Base-by-base conservation (phyloP, 2,888 invertebrate species). In the Cinara cedri region DNA sequence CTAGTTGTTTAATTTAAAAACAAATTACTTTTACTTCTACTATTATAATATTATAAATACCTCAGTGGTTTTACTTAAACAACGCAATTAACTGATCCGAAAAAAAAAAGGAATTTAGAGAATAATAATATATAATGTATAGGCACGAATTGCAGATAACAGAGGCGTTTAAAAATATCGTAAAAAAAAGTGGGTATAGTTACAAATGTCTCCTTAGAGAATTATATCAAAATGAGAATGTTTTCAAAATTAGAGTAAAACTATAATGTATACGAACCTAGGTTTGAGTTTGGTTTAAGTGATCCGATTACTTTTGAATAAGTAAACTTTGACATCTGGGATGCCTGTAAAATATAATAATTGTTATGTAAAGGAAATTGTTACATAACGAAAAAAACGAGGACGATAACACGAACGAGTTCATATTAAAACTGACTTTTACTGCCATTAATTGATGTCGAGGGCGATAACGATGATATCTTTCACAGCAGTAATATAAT, bases 201-300 rank as follows among this genome's bases (percentile, higher is more conserved):
- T 21, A 42, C 75, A 55, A 68, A 76, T 68, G 76, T 68, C 66
- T 16, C 66, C 76, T 66, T 42, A 14, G 76, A 76, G 66, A 34
- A 76, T n/a, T n/a, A 68, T 57, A 76, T 68, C n/a, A 68, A 68
- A 76, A 19, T n/a, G 57, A 44, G 65, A 66, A 76, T 14, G 24
- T 6, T 46, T 68, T 68, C 57, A 14, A 26, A 65, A 54, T 54
- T 44, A 16, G n/a, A 21, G 6, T 42, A 24, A 14, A 3, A 49
- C 8, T 34, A 1, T 49, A 62, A 34, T 14, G 2, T 26, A 60
- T 42, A 72, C 74, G 63, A 42, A 75, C 74, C 74, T 16, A n/a
- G 11, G 13, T n/a, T 65, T n/a, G 24, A 16, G 8, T 42, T 57
- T 44, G 44, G 57, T 57, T 55, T 14, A 11, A n/a, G 26, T n/a